Percentiles rank a stretch among this genome's conserved stretches.
These are phyloP conservation scores for Druon quercuslanigerum DNA, from an alignment of 1,140 invertebrate genomes.

Conservation along the genomic window DNA sequence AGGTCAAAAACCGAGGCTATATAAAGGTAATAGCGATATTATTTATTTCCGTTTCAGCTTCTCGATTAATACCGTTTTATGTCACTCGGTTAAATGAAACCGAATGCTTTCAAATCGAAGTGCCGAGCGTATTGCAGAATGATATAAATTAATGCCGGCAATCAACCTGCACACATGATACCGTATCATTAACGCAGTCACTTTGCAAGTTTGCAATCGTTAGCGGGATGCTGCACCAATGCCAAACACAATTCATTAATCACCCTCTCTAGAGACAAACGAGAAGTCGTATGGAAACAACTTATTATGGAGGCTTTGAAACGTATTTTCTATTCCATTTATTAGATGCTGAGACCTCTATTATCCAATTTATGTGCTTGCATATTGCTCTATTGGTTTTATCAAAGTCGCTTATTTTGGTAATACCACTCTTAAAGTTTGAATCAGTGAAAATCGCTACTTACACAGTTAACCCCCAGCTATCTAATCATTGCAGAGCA, in stretches of 20 bases:
- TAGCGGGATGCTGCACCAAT: conserved; percentile 58
- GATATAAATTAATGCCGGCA: conserved; percentile 43
- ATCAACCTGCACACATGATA: conserved; percentile 44
- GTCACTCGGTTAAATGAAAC: conserved; percentile 48
- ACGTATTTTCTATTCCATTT: conserved; percentile 47
- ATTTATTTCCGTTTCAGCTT: conserved; percentile 39
- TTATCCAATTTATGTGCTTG: neutral
- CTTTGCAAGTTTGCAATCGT: conserved; percentile 51
- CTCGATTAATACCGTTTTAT: conserved; percentile 33
- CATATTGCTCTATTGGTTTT: neutral
- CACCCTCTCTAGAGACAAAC: conserved; percentile 47
- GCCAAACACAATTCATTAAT: conserved; percentile 62
- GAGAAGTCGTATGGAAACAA: conserved; percentile 52
- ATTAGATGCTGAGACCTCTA: neutral
- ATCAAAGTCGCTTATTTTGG: neutral
- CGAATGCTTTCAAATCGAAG: conserved; percentile 39
- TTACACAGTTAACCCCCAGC: neutral
- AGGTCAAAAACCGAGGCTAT: neutral
- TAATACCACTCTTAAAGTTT: neutral
- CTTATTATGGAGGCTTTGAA: conserved; percentile 57
- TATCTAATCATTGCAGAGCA: conserved; percentile 3
- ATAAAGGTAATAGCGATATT: conserved; percentile 41
- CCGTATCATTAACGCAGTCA: conserved; percentile 58
- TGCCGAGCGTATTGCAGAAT: conserved; percentile 38
- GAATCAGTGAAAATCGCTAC: neutral